Evolutionary conservation across 2,797 vertebrate genomes (phyloP), one percentile per base, ranked within the genome.

Genomic region (Tympanoctomys barrerae): DNA sequence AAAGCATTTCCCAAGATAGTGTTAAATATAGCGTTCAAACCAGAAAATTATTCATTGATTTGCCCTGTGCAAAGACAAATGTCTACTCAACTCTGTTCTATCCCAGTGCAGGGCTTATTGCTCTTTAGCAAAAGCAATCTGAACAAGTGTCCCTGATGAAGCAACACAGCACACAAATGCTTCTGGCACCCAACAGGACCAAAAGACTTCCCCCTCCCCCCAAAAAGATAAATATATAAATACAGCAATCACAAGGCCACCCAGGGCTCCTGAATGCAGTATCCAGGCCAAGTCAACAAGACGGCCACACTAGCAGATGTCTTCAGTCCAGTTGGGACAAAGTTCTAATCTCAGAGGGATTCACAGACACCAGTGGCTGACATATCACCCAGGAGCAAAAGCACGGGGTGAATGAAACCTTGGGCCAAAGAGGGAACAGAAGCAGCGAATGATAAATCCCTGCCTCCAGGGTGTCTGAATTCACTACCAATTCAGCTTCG

Each of bases 21-120:
- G 84, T 91, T 97, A 97, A 95, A 96, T 96, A 92, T 61, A 97
- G 64, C 84, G 78, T 96, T 97, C 97, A 95, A 97, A 95, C 90
- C 85, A 95, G 94, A 94, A 97, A 98, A 87, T 97, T 97, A 94
- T 78, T 97, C 93, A 97, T 85, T 96, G 93, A 98, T 95, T 98
- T 97, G 84, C 18, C 87, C 91, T 62, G 75, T 90, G 97, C 93
- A 95, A 97, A 97, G 96, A 97, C 95, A 97, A 98, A 97, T 92
- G 33, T 68, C 84, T 94, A 91, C 94, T 96, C 88, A 84, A 52
- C 81, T 96, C 89, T 90, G 66, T 71, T 94, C 89, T 85, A 64
- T 89, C 71, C 89, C 87, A 57, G 46, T 54, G 66, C 18, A 26
- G 94, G 71, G 64, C 86, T 97, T 94, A 85, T 24, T 93, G 26